Evolutionary conservation across 2,113 vertebrate species (phyloP).

Genomic region (Oryzias curvinotus): DNA sequence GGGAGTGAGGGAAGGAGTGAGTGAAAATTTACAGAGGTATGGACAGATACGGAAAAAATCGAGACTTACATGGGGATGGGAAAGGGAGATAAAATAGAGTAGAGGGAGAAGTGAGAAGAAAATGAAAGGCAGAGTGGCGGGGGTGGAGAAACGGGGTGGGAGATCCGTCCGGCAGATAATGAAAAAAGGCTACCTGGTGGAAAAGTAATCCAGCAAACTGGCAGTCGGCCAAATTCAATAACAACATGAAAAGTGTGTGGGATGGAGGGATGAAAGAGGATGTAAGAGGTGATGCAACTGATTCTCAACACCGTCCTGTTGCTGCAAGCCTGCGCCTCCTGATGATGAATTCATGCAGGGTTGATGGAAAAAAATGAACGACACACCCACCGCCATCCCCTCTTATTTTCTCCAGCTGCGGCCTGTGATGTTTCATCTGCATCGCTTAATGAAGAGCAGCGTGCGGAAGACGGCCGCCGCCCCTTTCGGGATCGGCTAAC

Average conservation of each 20-base stretch:
- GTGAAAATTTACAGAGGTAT: conserved; percentile 21
- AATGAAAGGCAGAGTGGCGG: conserved; percentile 51
- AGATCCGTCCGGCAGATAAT: conserved; percentile 64
- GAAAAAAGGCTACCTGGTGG: conserved; percentile 68
- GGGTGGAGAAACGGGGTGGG: conserved; percentile 52
- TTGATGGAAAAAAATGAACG: conserved; percentile 19
- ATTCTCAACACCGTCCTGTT: conserved; percentile 70
- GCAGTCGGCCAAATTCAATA: conserved; percentile 71
- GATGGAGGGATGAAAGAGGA: conserved; percentile 64
- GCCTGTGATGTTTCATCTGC: conserved; percentile 47
- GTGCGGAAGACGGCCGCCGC: neutral
- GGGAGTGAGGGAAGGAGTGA: conserved; percentile 17
- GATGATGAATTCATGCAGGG: conserved; percentile 65
- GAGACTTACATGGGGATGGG: conserved; percentile 20
- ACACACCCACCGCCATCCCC: conserved; percentile 26
- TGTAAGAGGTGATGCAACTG: conserved; percentile 70
- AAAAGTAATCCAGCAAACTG: conserved; percentile 70
- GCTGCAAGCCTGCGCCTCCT: conserved; percentile 58
- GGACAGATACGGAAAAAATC: conserved; percentile 11
- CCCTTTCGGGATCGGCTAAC: too few relatives aligned
- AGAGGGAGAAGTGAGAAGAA: conserved; percentile 42
- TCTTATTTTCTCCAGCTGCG: conserved; percentile 52
- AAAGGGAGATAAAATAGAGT: conserved; percentile 23
- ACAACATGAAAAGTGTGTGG: conserved; percentile 68
- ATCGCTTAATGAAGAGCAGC: conserved; percentile 1